Percentiles rank a stretch among this genome's conserved stretches.
Conservation (phyloP, 2,113 vertebrate species). For the Vulpes vulpes region DNA sequence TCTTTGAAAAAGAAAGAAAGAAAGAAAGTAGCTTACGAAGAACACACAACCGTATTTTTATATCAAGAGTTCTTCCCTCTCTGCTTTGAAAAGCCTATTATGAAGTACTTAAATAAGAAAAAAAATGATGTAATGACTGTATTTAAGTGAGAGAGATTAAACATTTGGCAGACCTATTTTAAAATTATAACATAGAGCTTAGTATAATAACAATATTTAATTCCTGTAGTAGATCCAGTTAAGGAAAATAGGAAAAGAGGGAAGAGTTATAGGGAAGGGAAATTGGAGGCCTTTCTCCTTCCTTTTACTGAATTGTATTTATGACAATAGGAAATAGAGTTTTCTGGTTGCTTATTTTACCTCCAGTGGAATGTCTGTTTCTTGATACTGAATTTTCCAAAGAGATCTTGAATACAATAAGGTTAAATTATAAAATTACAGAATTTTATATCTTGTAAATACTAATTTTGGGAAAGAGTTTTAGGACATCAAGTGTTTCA, state of each 20-base stretch:
- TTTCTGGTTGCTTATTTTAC: slow-evolving; percentile 28
- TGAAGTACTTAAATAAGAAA: background rate
- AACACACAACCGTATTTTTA: background rate
- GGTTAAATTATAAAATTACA: slow-evolving; percentile 29
- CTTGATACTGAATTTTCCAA: slow-evolving; percentile 36
- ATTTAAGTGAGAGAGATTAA: background rate
- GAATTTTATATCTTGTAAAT: slow-evolving; percentile 32
- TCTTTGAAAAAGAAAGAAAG: background rate
- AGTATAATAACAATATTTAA: background rate
- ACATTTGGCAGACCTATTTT: background rate
- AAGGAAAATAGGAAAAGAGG: background rate
- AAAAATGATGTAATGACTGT: background rate
- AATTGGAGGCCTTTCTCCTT: background rate
- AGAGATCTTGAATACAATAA: slow-evolving; percentile 14
- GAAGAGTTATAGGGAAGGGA: background rate
- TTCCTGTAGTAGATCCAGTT: background rate
- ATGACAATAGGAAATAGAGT: background rate
- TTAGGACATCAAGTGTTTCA: background rate
- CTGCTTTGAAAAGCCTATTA: slow-evolving; percentile 19
- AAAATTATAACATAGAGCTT: background rate
- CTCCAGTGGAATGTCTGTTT: slow-evolving; percentile 8
- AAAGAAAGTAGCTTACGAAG: background rate
- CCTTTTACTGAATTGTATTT: background rate
- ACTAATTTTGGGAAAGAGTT: slow-evolving; percentile 10
- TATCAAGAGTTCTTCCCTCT: background rate